These are phyloP conservation scores for Drosophila rhopaloa DNA, from an alignment of 1,140 invertebrate genomes.

Conservation along the genomic window DNA sequence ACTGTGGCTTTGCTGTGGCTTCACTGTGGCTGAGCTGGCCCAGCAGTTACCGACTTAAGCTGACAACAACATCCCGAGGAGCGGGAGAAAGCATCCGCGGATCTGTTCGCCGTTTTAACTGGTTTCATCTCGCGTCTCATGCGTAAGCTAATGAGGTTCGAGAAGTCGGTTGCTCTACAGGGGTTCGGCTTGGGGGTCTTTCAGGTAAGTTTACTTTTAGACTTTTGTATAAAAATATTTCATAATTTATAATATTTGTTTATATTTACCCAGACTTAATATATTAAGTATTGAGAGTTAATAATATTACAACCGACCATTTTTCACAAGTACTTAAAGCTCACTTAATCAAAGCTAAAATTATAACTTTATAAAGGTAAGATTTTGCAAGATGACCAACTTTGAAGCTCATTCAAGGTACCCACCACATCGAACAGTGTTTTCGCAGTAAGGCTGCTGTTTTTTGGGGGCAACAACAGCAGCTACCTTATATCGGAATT, in stretches of 20 bases:
- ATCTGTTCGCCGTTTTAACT: constrained; percentile 39
- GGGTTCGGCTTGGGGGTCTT: not conserved
- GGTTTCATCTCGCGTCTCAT: constrained; percentile 19
- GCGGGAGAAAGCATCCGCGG: constrained; percentile 47
- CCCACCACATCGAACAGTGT: constrained; percentile 8
- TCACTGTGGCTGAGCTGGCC: constrained; percentile 25
- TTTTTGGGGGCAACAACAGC: constrained; percentile 29
- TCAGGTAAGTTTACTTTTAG: not conserved
- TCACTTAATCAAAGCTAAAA: no score
- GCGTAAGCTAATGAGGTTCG: constrained; percentile 29
- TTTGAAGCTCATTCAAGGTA: no score
- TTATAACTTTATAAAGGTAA: no score
- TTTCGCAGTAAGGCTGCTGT: constrained; percentile 12
- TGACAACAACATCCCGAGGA: constrained; percentile 65
- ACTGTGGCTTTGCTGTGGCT: constrained; percentile 18
- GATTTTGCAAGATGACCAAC: no score
- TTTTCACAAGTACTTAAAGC: no score
- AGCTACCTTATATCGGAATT: constrained; percentile 78
- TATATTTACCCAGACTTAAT: not conserved
- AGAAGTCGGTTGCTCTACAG: not conserved
- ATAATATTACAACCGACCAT: no score
- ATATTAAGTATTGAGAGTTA: no score
- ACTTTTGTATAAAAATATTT: not conserved
- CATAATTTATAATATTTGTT: no score
- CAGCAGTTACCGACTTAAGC: constrained; percentile 59